Percentiles rank a stretch among this genome's conserved stretches.
Evolutionary conservation across 2,888 invertebrate genomes (phyloP).

Genomic region (Colletes collaris): DNA sequence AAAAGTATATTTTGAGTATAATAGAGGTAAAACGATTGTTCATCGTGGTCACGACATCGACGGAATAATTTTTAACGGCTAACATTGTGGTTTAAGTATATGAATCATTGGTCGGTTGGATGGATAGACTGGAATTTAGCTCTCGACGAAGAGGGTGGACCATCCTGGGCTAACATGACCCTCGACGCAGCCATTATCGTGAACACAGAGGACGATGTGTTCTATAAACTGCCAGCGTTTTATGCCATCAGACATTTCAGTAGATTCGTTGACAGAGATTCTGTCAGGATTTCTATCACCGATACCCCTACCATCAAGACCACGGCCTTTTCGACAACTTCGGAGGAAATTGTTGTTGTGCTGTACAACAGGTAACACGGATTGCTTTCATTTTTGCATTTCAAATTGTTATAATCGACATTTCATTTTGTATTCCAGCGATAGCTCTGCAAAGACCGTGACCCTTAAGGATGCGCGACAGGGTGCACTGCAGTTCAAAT

Average conservation of each 20-base stretch:
- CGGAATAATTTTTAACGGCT: too few species aligned
- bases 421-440: too few species aligned
- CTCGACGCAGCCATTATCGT: slow-evolving; percentile 93
- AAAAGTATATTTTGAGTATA: slow-evolving; percentile 87
- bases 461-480: background rate
- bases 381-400: too few species aligned
- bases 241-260: slow-evolving; percentile 93
- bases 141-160: slow-evolving; percentile 90
- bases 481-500: background rate
- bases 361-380: background rate
- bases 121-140: slow-evolving; percentile 97
- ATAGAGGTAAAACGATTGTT: slow-evolving; percentile 77
- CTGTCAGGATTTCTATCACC: slow-evolving; percentile 80
- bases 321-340: background rate
- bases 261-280: slow-evolving; percentile 88
- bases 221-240: slow-evolving; percentile 95
- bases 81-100: slow-evolving; percentile 15
- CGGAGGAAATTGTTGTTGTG: background rate
- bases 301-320: background rate
- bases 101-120: slow-evolving; percentile 81
- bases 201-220: slow-evolving; percentile 86
- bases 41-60: background rate
- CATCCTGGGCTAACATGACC: slow-evolving; percentile 90
- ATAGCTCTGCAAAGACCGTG: background rate
- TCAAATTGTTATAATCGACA: too few species aligned